A percentile compares a stretch with the other conserved stretches of the same genome.
Evolutionary conservation across 2,888 invertebrate genomes (phyloP).

Genomic region (Arctia plantaginis): DNA sequence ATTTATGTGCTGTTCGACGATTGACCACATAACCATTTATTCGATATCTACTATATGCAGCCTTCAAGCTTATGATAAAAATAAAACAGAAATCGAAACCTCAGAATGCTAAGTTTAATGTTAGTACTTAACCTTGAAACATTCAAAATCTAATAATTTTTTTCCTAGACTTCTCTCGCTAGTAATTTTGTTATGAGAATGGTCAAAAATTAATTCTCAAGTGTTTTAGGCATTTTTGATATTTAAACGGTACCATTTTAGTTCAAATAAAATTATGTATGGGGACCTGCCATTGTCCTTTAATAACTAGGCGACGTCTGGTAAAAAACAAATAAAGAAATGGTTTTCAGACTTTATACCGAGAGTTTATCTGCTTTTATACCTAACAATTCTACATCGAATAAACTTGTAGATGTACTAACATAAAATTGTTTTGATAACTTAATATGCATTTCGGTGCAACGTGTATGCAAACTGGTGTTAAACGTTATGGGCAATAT

Average conservation of each 20-base stretch:
- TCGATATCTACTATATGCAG: not conserved
- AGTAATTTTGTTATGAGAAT: too few species aligned
- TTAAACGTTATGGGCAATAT: slow-evolving; percentile 46
- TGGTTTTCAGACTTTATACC: not conserved
- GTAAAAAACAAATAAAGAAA: not conserved
- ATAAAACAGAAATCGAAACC: not conserved
- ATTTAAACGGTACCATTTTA: too few species aligned
- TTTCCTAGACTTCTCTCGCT: too few species aligned
- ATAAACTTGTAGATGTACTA: slow-evolving; percentile 4
- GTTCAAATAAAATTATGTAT: too few species aligned
- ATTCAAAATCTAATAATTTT: too few species aligned
- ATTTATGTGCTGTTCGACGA: too few species aligned
- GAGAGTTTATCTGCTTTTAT: not conserved
- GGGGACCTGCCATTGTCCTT: too few species aligned
- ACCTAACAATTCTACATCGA: not conserved
- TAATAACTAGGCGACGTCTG: not conserved
- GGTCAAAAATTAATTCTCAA: too few species aligned
- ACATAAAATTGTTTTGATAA: slow-evolving; percentile 18
- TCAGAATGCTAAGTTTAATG: too few species aligned
- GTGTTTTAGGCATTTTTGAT: too few species aligned
- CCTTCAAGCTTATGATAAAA: not conserved
- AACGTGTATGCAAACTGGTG: slow-evolving; percentile 38
- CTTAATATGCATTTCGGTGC: slow-evolving; percentile 39
- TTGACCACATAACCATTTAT: too few species aligned
- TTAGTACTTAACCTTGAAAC: too few species aligned